These are phyloP conservation scores for Paratrypauchen microcephalus DNA, from an alignment of 2,797 vertebrate genomes.

Conservation along the genomic window DNA sequence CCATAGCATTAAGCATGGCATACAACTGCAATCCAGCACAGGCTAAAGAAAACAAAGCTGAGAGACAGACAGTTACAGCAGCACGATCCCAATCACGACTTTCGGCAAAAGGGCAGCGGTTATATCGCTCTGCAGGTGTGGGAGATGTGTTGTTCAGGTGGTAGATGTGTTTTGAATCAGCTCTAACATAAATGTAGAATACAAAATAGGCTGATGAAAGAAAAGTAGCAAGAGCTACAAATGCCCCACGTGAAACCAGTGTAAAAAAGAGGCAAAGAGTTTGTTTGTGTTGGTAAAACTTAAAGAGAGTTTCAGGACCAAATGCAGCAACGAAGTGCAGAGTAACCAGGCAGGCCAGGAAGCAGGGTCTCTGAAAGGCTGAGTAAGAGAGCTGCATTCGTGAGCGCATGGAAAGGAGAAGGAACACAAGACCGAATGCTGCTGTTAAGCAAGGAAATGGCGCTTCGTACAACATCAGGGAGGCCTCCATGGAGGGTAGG, in stretches of 20 bases:
- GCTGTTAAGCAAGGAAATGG: conserved; percentile 88
- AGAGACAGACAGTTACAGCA: conserved; percentile 77
- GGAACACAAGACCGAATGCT: conserved; percentile 84
- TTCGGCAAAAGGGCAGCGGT: conserved; percentile 83
- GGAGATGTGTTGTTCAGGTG: conserved; percentile 84
- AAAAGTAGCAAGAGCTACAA: conserved; percentile 82
- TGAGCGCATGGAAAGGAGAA: conserved; percentile 85
- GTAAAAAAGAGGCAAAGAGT: conserved; percentile 80
- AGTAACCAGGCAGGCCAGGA: conserved; percentile 79
- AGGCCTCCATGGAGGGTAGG: conserved; percentile 74
- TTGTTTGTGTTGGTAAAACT: conserved; percentile 74
- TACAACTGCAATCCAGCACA: conserved; percentile 87
- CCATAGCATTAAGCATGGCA: conserved; percentile 84
- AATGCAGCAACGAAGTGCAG: conserved; percentile 81
- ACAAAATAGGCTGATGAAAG: conserved; percentile 83
- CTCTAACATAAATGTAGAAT: conserved; percentile 81
- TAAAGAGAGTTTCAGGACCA: conserved; percentile 78
- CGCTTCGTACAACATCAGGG: conserved; percentile 84
- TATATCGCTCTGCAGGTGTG: conserved; percentile 80
- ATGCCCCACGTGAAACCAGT: conserved; percentile 83
- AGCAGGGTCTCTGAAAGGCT: conserved; percentile 81
- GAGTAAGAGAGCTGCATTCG: conserved; percentile 81
- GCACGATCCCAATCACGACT: conserved; percentile 83
- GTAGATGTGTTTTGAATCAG: conserved; percentile 82
- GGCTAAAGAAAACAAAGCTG: conserved; percentile 81